Conservation (phyloP, 2,888 invertebrate species). For the Prenolepis imparis region DNA sequence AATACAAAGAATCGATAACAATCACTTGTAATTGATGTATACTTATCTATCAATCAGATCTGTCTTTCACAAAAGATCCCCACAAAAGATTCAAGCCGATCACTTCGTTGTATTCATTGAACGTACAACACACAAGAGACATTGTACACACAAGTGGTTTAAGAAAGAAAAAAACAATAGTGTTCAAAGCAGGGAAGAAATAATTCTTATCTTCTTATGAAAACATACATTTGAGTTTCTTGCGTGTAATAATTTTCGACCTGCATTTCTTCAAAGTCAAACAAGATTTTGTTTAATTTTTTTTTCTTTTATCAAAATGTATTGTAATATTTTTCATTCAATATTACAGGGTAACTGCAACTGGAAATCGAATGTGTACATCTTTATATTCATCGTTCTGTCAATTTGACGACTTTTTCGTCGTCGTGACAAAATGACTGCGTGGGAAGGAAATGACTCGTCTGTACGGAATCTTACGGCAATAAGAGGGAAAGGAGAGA, state of each 20-base stretch:
- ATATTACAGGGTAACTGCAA: too few relatives aligned
- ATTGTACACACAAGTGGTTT: not conserved
- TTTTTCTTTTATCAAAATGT: too few relatives aligned
- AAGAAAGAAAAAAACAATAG: not conserved
- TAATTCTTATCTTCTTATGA: too few relatives aligned
- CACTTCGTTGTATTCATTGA: not conserved
- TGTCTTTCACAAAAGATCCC: not conserved
- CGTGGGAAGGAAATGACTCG: not conserved
- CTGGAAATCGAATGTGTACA: not conserved
- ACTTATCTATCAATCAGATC: not conserved
- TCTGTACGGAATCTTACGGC: not conserved
- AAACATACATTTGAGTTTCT: too few relatives aligned
- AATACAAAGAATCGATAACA: not conserved
- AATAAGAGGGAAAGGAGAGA: not conserved
- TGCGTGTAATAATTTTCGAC: too few relatives aligned
- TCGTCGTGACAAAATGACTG: not conserved
- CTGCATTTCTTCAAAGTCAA: too few relatives aligned
- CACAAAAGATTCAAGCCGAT: too few relatives aligned
- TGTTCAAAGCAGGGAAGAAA: too few relatives aligned
- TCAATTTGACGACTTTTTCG: conserved; percentile 6
- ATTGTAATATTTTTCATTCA: too few relatives aligned
- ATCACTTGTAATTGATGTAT: not conserved
- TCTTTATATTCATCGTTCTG: not conserved
- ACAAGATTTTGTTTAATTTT: too few relatives aligned
- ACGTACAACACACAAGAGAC: too few relatives aligned